Evolutionary conservation across 2,797 vertebrate genomes (phyloP).

Genomic region (Coregonus ussuriensis): DNA sequence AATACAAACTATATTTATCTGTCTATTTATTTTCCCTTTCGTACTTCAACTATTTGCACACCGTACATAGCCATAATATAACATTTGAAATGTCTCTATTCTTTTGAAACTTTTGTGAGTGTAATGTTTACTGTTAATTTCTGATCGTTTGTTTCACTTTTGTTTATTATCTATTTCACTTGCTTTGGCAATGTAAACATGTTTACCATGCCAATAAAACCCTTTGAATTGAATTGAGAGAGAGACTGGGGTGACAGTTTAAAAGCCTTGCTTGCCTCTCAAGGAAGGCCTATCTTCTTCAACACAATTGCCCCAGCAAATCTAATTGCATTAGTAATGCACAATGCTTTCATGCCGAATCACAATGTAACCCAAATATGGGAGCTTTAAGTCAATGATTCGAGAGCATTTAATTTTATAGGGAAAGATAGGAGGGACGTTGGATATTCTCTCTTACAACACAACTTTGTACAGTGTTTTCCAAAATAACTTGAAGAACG

Average conservation of each 20-base stretch:
- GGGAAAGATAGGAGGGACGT: conserved; percentile 45
- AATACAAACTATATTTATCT: too few species aligned
- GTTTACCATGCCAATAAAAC: too few species aligned
- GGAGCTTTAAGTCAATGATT: conserved; percentile 53
- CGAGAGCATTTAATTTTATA: conserved; percentile 48
- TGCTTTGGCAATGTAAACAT: too few species aligned
- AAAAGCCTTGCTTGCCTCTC: conserved; percentile 76
- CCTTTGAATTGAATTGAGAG: background rate
- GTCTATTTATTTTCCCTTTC: too few species aligned
- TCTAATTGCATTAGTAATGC: conserved; percentile 82
- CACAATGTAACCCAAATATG: conserved; percentile 64
- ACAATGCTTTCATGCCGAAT: conserved; percentile 62
- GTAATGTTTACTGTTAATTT: too few species aligned
- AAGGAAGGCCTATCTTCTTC: conserved; percentile 72
- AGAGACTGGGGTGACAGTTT: conserved; percentile 76
- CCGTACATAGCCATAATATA: too few species aligned
- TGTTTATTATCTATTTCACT: too few species aligned
- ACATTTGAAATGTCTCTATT: too few species aligned
- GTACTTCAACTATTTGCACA: too few species aligned
- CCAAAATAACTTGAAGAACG: background rate
- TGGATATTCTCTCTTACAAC: conserved; percentile 62
- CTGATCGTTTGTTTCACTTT: too few species aligned
- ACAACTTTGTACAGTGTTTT: conserved; percentile 30
- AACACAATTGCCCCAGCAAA: conserved; percentile 77
- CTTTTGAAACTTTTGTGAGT: too few species aligned